Base-by-base conservation (phyloP, 2,888 invertebrate species). In the Parascotia fuliginaria region DNA sequence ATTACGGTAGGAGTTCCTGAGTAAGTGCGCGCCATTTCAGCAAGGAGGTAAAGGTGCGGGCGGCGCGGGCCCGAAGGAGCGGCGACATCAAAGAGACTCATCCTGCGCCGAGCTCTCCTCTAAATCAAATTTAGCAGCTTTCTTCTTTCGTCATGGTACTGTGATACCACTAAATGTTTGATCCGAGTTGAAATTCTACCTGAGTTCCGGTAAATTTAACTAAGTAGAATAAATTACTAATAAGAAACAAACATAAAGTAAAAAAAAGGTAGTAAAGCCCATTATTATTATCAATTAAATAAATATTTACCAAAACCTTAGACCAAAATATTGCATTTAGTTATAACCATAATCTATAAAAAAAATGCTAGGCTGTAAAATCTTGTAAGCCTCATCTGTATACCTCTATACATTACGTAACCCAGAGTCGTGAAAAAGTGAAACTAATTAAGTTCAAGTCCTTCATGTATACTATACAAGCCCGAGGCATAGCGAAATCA, bases 71-170 rank as follows among this genome's bases (percentile, higher is more conserved):
- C 67, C 70, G 65, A 63, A 74, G 73, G 77, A 71, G 71, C 66
- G 70, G 82, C 90, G 88, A 90, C 91, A 89, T 90, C 89, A 91
- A 91, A 91, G 89, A 72, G 73, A 69, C 75, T 83, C 82, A 82
- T 79, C 81, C 83, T 74, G 71, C 70, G 73, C 71, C 73, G 77
- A 73, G 81, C 79, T 83, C 76, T 79, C 81, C 69, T 76, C 70
- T 79, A 88, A 91, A 91, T 91, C 88, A 85, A 91, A 91, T 92
- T 90, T 88, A 85, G 77, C 78, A 82, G 83, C 85, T 87, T 85
- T 83, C 83, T 89, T 87, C 84, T 88, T 83, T 87, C 83, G 75
- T 80, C 80, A 82, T 73, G 77, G 67, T 57, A 71, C 71, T 67
- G 73, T 75, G 75, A 74, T 65, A 66, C 71, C 68, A 59, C 74